Conservation (phyloP, 2,113 vertebrate genomes). For the Cyphomyrus discorhynchus region DNA sequence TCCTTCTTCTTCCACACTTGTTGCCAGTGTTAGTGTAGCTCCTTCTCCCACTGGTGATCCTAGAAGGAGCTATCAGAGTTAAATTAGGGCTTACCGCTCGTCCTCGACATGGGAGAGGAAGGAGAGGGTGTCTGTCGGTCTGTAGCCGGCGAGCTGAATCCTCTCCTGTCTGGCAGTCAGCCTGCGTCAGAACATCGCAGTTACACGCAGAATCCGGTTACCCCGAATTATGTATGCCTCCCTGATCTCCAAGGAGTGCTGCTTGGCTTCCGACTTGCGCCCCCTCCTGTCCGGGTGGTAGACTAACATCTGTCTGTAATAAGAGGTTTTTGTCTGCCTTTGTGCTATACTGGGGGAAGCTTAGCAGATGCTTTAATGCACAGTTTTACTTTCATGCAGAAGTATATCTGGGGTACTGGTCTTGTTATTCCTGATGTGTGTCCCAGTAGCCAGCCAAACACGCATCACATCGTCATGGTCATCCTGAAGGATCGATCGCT, state of each 20-base stretch:
- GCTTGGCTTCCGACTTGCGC: slow-evolving; percentile 55
- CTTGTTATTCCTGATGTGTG: slow-evolving; percentile 35
- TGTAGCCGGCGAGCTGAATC: slow-evolving; percentile 12
- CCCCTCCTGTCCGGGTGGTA: slow-evolving; percentile 80
- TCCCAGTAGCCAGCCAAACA: slow-evolving; percentile 3
- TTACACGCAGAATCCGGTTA: slow-evolving; percentile 70
- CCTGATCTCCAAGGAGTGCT: slow-evolving; percentile 66
- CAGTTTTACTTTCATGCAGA: slow-evolving; percentile 49
- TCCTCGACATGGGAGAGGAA: background rate
- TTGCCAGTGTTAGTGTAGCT: slow-evolving; percentile 44
- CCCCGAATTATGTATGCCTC: slow-evolving; percentile 78
- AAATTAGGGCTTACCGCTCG: slow-evolving; percentile 45
- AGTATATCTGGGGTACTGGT: background rate
- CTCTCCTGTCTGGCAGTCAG: slow-evolving; percentile 34
- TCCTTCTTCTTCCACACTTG: slow-evolving; percentile 36
- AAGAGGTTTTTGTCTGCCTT: slow-evolving; percentile 80
- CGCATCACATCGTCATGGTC: background rate
- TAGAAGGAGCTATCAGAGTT: slow-evolving; percentile 82
- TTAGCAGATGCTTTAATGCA: slow-evolving; percentile 72
- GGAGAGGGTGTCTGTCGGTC: background rate
- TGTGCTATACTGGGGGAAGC: slow-evolving; percentile 67
- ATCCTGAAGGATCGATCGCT: background rate
- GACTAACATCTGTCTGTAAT: slow-evolving; percentile 77
- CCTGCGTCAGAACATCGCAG: slow-evolving; percentile 58
- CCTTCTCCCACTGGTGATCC: slow-evolving; percentile 70